phyloP scores from a whole-genome alignment of 2,888 invertebrate species.

The Hofmannophila pseudospretella region DNA sequence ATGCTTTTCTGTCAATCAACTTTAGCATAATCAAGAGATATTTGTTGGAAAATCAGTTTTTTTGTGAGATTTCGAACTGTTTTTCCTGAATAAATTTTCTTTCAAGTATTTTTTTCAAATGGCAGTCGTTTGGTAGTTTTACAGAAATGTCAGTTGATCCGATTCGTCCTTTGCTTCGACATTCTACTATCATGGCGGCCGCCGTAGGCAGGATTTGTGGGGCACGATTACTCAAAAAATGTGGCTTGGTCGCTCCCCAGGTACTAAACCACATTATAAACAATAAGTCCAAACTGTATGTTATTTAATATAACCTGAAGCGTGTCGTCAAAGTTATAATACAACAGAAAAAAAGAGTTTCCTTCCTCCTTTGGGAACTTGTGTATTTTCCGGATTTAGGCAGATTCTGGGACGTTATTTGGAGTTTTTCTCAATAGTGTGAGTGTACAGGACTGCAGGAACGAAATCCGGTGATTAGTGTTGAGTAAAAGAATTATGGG shows the following conservation, averaged over 20 bases:
- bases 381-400: conserved; percentile 48
- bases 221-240: conserved; percentile 88
- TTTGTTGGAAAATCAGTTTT: not conserved
- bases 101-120: conserved; percentile 17
- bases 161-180: conserved; percentile 60
- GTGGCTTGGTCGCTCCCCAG: conserved; percentile 84
- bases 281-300: conserved; percentile 26
- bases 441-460: conserved; percentile 19
- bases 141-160: conserved; percentile 42
- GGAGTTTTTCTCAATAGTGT: conserved; percentile 27
- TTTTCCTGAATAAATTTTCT: conserved; percentile 9
- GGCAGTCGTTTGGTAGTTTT: conserved; percentile 35
- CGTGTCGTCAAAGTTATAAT: conserved; percentile 35
- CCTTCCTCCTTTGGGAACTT: conserved; percentile 35
- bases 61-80: not conserved
- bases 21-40: not conserved
- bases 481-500: conserved; percentile 30
- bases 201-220: conserved; percentile 91
- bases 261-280: conserved; percentile 67
- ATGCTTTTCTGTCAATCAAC: not conserved
- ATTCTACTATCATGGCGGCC: conserved; percentile 90
- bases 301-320: conserved; percentile 25
- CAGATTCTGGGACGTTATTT: conserved; percentile 21
- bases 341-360: conserved; percentile 27
- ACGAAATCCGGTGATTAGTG: conserved; percentile 21